A percentile compares a stretch with the other conserved stretches of the same genome.
phyloP scores from a whole-genome alignment of 1,140 invertebrate genomes.

The Procambarus clarkii region DNA sequence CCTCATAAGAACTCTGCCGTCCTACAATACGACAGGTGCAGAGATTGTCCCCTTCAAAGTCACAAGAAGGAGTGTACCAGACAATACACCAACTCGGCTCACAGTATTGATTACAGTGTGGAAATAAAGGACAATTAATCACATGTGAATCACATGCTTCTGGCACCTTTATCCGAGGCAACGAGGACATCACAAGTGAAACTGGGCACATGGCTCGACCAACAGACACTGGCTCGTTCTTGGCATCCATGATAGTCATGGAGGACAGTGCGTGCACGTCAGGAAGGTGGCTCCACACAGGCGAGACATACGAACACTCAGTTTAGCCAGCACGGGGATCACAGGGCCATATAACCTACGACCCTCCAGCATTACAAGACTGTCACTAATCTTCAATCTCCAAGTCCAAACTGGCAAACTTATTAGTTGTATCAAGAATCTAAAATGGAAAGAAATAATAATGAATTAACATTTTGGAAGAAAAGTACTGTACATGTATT shows the following conservation, averaged over 20 bases:
- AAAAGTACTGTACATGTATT: no score
- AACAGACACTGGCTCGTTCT: neutral
- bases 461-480: no score
- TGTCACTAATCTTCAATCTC: slow-evolving; percentile 42
- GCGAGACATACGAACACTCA: slow-evolving; percentile 9
- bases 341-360: slow-evolving; percentile 23
- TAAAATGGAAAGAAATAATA: slow-evolving; percentile 11
- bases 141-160: neutral
- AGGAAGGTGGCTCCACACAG: slow-evolving; percentile 29
- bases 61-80: neutral
- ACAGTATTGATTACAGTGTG: neutral
- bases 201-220: neutral
- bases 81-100: neutral
- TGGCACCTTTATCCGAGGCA: neutral
- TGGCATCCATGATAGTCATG: slow-evolving; percentile 22
- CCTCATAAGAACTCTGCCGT: neutral
- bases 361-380: slow-evolving; percentile 4
- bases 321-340: slow-evolving; percentile 39
- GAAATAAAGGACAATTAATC: neutral
- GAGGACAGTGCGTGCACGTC: slow-evolving; percentile 21
- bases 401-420: slow-evolving; percentile 46
- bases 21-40: slow-evolving; percentile 7
- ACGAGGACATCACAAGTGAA: neutral
- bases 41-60: neutral
- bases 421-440: slow-evolving; percentile 48